Conservation (phyloP, 2,797 vertebrate species). For the Parauchenoglanis ngamensis region DNA sequence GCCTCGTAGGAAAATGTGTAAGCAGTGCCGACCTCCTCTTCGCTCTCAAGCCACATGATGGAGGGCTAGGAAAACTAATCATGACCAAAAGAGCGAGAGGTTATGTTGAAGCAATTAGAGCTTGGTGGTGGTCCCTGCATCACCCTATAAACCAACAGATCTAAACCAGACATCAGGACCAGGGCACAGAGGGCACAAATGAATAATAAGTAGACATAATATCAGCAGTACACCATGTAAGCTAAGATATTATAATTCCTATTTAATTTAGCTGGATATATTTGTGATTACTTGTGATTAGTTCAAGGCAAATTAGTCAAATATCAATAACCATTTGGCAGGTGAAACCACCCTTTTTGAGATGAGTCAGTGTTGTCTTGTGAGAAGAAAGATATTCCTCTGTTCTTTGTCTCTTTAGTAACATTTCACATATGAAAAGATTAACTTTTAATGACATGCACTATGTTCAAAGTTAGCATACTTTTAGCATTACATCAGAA, state of each 20-base stretch:
- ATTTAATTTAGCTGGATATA: not conserved
- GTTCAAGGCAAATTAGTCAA: not conserved
- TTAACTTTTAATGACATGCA: not conserved
- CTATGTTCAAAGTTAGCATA: not conserved
- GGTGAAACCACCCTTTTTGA: not conserved
- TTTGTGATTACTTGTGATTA: not conserved
- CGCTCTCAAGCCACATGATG: conserved; percentile 67
- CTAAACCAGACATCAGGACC: conserved; percentile 55
- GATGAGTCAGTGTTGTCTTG: not conserved
- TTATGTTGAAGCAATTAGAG: conserved; percentile 61
- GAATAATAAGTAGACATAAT: not conserved
- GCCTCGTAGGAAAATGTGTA: conserved; percentile 17
- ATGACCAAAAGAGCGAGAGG: conserved; percentile 55
- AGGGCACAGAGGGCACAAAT: conserved; percentile 38
- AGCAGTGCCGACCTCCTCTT: conserved; percentile 43
- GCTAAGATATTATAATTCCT: not conserved
- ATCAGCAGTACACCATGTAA: too few species aligned
- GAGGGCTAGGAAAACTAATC: conserved; percentile 54
- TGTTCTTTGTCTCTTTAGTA: not conserved
- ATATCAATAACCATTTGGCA: not conserved
- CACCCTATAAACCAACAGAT: conserved; percentile 56
- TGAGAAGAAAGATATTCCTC: not conserved
- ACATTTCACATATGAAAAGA: not conserved
- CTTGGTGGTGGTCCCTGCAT: conserved; percentile 57
- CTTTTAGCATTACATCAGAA: not conserved